phyloP scores from a whole-genome alignment of 2,113 vertebrate genomes.

The Girardinichthys multiradiatus region DNA sequence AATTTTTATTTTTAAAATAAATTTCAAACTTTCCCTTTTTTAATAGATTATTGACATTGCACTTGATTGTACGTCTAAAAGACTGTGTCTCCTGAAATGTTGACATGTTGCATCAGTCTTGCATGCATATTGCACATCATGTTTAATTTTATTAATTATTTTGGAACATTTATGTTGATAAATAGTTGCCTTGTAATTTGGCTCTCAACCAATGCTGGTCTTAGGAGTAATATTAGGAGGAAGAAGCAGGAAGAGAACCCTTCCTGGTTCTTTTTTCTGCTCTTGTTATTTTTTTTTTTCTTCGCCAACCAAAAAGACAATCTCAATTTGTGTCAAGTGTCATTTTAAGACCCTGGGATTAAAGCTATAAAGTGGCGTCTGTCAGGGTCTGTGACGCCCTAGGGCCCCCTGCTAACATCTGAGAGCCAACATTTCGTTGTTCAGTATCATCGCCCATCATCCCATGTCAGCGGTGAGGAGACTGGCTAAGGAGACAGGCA shows the following conservation, averaged over 20 bases:
- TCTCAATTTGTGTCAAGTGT: conserved; percentile 99
- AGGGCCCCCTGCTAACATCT: conserved; percentile 82
- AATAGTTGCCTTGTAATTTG: neutral
- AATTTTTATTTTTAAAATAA: neutral
- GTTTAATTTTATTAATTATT: neutral
- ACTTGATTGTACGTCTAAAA: neutral
- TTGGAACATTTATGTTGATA: neutral
- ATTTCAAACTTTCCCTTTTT: neutral
- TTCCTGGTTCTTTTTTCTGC: conserved; percentile 28
- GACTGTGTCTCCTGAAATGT: neutral
- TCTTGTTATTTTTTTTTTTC: conserved; percentile 55
- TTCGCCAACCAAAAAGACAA: conserved; percentile 84
- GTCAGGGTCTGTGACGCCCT: conserved; percentile 86
- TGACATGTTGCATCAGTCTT: neutral
- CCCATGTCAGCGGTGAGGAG: conserved; percentile 86
- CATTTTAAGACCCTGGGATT: conserved; percentile 96
- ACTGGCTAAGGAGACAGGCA: conserved; percentile 87
- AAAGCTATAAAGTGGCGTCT: conserved; percentile 98
- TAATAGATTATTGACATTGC: neutral
- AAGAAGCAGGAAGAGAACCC: neutral
- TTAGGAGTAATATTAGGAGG: conserved; percentile 38
- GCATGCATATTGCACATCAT: neutral
- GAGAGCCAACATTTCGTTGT: conserved; percentile 84
- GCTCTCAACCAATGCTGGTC: neutral
- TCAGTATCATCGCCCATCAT: conserved; percentile 98